These are phyloP conservation scores for Chrysina gloriosa DNA, from an alignment of 2,888 invertebrate species.

Conservation along the genomic window DNA sequence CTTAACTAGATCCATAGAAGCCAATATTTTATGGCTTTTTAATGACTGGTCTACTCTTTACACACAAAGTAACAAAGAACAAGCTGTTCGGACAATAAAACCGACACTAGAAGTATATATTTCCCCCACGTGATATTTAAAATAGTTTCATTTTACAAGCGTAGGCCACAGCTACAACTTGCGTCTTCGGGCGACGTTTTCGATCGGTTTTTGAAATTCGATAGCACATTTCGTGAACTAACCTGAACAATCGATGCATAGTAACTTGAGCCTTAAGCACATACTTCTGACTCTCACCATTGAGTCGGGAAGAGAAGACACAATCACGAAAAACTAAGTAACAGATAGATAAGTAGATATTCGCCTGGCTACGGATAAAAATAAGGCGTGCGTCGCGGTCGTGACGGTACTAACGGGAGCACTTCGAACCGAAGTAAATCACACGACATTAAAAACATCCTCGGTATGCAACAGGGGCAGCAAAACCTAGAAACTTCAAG, in stretches of 20 bases:
- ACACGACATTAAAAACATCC: slow-evolving; percentile 22
- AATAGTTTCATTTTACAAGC: not conserved
- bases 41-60: too few relatives aligned
- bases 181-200: not conserved
- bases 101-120: not conserved
- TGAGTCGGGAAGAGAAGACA: slow-evolving; percentile 41
- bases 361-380: not conserved
- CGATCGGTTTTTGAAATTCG: not conserved
- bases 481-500: not conserved
- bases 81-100: not conserved
- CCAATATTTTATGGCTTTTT: too few relatives aligned
- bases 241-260: slow-evolving; percentile 71
- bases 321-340: slow-evolving; percentile 5
- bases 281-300: slow-evolving; percentile 60
- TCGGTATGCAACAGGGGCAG: slow-evolving; percentile 28
- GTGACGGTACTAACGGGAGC: not conserved
- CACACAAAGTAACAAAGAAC: too few relatives aligned
- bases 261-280: slow-evolving; percentile 67
- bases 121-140: not conserved
- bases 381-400: not conserved
- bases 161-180: not conserved
- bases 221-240: slow-evolving; percentile 52
- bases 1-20: too few relatives aligned
- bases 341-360: too few relatives aligned
- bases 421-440: slow-evolving; percentile 15